Evolutionary conservation across 2,888 invertebrate species (phyloP).

Genomic region (Cepaea hortensis): DNA sequence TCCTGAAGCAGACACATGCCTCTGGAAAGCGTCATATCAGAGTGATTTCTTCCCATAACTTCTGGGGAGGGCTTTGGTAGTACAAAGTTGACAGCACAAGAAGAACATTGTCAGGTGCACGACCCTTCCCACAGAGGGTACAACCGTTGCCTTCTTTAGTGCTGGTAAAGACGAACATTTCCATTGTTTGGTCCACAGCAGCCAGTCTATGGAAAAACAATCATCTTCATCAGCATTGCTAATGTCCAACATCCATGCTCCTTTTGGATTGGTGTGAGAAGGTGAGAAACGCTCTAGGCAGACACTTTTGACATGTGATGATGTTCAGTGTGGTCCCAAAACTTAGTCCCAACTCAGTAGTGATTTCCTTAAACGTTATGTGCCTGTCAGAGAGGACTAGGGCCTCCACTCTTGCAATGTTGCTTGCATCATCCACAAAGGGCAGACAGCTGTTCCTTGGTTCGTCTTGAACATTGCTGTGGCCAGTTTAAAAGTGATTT

Average conservation of each 20-base stretch:
- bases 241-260: background rate
- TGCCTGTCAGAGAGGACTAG: background rate
- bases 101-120: background rate
- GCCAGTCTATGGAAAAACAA: background rate
- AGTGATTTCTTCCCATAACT: background rate
- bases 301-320: constrained; percentile 10
- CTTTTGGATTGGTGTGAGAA: constrained; percentile 8
- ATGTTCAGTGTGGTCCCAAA: background rate
- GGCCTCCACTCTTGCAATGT: no score
- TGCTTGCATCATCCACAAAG: background rate
- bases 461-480: background rate
- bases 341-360: background rate
- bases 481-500: background rate
- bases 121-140: background rate
- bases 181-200: constrained; percentile 1
- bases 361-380: background rate
- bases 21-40: background rate
- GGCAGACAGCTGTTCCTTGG: background rate
- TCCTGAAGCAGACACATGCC: background rate
- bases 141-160: background rate
- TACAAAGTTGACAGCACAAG: background rate
- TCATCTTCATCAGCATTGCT: background rate
- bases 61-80: background rate
- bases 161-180: background rate
- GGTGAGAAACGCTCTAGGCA: background rate